phyloP scores from a whole-genome alignment of 2,797 vertebrate genomes.

The Alcedo quadribrachys region DNA sequence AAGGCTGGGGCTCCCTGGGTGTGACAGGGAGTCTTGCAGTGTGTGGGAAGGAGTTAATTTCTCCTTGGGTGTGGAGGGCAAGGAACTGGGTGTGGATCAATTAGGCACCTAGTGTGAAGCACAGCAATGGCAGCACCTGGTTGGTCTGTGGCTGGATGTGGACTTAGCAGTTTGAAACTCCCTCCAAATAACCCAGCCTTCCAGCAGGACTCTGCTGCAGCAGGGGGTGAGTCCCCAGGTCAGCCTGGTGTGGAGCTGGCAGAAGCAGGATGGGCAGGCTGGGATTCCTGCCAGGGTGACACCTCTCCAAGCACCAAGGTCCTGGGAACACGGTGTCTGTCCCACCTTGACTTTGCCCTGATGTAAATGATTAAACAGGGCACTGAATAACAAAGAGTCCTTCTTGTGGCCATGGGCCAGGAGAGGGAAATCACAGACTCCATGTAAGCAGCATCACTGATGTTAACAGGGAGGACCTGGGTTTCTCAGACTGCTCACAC shows the following conservation, averaged over 20 bases:
- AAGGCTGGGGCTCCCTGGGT: not conserved
- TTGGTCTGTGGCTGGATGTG: not conserved
- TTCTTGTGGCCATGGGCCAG: not conserved
- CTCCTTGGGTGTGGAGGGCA: not conserved
- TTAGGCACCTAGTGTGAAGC: not conserved
- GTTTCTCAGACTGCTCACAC: not conserved
- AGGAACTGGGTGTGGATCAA: slow-evolving; percentile 22
- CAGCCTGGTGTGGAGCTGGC: not conserved
- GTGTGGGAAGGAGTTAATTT: slow-evolving; percentile 18
- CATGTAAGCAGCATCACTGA: not conserved
- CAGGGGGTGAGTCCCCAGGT: not conserved
- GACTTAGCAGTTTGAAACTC: not conserved
- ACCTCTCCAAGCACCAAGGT: not conserved
- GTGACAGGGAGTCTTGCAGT: not conserved
- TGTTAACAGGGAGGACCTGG: not conserved
- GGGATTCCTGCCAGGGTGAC: not conserved
- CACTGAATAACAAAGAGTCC: not conserved
- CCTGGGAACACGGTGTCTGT: rapidly evolving
- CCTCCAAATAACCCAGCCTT: not conserved
- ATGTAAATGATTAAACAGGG: slow-evolving; percentile 24
- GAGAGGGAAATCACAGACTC: not conserved
- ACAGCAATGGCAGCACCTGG: not conserved
- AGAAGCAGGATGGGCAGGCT: not conserved
- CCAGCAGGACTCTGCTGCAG: not conserved
- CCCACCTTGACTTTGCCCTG: not conserved